phyloP scores from a whole-genome alignment of 1,140 invertebrate species.

The Nasonia giraulti region DNA sequence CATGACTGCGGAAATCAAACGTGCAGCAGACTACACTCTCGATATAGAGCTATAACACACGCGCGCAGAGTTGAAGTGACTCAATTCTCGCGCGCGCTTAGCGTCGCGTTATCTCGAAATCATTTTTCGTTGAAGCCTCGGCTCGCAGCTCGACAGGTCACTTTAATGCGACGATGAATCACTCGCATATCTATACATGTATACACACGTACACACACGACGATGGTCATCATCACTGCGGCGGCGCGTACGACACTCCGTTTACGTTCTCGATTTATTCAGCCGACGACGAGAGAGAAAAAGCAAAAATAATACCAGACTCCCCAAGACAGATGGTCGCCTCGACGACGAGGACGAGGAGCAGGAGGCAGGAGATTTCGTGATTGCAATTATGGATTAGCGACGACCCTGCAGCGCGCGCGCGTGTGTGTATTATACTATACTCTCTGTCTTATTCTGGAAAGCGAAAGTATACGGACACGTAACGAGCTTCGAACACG shows the following conservation, averaged over 20 bases:
- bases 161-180: conserved; percentile 36
- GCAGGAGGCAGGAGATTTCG: neutral
- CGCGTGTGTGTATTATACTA: neutral
- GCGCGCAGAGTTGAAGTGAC: conserved; percentile 1
- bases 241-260: neutral
- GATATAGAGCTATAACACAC: neutral
- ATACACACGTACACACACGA: neutral
- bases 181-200: neutral
- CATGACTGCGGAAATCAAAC: neutral
- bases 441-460: neutral
- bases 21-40: neutral
- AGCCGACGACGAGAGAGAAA: neutral
- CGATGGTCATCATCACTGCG: neutral
- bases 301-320: neutral
- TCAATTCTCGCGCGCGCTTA: conserved; percentile 24
- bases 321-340: conserved; percentile 7
- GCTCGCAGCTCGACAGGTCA: conserved; percentile 19
- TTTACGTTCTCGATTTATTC: neutral
- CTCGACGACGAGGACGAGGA: neutral
- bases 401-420: neutral
- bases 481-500: neutral
- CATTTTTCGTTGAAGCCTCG: conserved; percentile 42
- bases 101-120: conserved; percentile 37
- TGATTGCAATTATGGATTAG: conserved; percentile 35
- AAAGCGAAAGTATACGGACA: conserved; percentile 18